Evolutionary conservation across 2,113 vertebrate species (phyloP).

Genomic region (Grammomys surdaster): DNA sequence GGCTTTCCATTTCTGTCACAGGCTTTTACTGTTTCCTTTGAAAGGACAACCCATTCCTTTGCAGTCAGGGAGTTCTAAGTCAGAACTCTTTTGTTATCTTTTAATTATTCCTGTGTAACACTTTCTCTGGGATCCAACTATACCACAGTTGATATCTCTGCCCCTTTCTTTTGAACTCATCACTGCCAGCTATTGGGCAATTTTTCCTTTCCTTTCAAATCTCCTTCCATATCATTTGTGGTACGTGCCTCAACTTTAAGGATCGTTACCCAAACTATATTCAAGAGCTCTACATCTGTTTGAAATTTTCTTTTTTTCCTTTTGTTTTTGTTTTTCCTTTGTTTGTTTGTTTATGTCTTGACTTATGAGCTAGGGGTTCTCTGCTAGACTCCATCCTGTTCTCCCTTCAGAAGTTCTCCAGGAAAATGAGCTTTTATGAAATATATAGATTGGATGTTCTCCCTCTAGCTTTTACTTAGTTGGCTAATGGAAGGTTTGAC

Average conservation of each 20-base stretch:
- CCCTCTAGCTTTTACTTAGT: neutral
- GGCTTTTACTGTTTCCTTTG: neutral
- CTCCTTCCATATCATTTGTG: neutral
- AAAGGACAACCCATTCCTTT: neutral
- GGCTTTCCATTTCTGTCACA: neutral
- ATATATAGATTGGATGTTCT: neutral
- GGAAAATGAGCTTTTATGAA: neutral
- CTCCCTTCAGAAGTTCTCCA: constrained; percentile 26
- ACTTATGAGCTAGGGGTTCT: neutral
- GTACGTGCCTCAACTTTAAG: neutral
- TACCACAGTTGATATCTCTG: constrained; percentile 14
- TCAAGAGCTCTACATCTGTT: neutral
- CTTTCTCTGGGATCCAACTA: neutral
- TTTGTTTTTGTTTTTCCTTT: neutral
- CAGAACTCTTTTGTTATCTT: constrained; percentile 6
- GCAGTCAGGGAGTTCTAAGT: neutral
- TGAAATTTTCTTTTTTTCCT: neutral
- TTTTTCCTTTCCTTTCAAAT: constrained; percentile 26
- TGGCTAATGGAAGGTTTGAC: neutral
- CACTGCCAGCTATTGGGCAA: neutral
- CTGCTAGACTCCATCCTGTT: neutral
- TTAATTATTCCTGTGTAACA: neutral
- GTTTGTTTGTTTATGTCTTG: neutral
- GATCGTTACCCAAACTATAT: neutral
- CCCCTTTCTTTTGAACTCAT: neutral